Evolutionary conservation across 2,113 vertebrate species (phyloP).

Genomic region (Anhinga rufa): DNA sequence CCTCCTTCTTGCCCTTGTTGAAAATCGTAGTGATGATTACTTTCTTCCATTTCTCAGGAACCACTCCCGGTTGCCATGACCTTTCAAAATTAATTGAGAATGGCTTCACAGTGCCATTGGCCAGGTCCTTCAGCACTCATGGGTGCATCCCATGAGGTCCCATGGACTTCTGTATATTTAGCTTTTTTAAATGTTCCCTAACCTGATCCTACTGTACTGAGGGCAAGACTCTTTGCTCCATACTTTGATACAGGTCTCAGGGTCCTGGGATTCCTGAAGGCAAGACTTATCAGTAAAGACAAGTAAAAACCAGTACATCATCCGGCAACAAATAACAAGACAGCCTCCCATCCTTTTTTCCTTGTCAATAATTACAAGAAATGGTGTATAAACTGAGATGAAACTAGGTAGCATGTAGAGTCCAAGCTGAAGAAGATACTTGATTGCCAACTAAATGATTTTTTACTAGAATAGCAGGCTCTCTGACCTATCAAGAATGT

Average conservation of each 20-base stretch:
- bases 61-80: neutral
- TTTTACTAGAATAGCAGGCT: neutral
- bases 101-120: neutral
- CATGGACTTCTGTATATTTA: neutral
- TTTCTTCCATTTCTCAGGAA: neutral
- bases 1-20: neutral
- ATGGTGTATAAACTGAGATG: neutral
- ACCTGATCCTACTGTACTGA: neutral
- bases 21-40: neutral
- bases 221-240: neutral
- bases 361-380: neutral
- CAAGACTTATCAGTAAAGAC: neutral
- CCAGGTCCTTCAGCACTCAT: neutral
- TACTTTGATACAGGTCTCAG: neutral
- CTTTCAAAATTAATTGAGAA: neutral
- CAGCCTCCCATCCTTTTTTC: neutral
- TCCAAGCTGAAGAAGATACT: neutral
- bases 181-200: neutral
- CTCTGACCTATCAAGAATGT: neutral
- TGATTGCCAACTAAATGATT: neutral
- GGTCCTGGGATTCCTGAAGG: neutral
- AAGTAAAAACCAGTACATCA: neutral
- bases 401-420: neutral
- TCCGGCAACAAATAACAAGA: neutral
- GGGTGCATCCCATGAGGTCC: neutral